Evolutionary conservation across 2,797 vertebrate genomes (phyloP), one percentile per base, ranked within the genome.

Genomic region (Enteromius unitaeniatus): DNA sequence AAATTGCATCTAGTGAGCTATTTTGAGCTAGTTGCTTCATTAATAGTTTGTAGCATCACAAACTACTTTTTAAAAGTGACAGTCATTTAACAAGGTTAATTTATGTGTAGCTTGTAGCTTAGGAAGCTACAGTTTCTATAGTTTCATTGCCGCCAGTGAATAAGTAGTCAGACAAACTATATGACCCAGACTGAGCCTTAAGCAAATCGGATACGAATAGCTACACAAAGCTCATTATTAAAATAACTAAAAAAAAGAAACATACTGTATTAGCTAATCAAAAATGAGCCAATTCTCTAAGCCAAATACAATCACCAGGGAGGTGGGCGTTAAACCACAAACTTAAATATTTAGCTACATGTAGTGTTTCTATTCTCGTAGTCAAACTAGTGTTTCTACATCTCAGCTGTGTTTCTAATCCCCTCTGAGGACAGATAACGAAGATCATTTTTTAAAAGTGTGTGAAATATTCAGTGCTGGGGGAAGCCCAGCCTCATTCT

Each of bases 371-470:
- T 55, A 19, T 64, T 53, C 9, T 31, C 65, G 28, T 68, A 65
- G 26, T 21, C 23, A 74, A 72, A 23, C n/a, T 42, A 10, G 31
- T 62, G 45, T 28, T 69, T 80, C 73, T 70, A 21, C 23, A 58
- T 42, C 78, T 58, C 78, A 84, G 84, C 84, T 87, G 58, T 78
- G 87, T 85, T 84, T 86, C 86, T 91, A 85, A 83, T 86, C 82
- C 88, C 87, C 13, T 23, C 45, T 77, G 69, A 91, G 62, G 75
- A 81, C 37, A 85, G 87, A 90, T 90, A 87, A 92, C 87, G 85
- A 89, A 87, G 85, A 90, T 90, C 34, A 88, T 75, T 87, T 90
- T 88, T 89, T 89, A 89, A 4, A 86, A 75, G 87, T 70, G 87
- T 82, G 82, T 86, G 88, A 91, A 93, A 89, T 84, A 86, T 75